Evolutionary conservation across 2,113 vertebrate genomes (phyloP), one percentile per base, ranked within the genome.

Genomic region (Rafetus swinhoei): DNA sequence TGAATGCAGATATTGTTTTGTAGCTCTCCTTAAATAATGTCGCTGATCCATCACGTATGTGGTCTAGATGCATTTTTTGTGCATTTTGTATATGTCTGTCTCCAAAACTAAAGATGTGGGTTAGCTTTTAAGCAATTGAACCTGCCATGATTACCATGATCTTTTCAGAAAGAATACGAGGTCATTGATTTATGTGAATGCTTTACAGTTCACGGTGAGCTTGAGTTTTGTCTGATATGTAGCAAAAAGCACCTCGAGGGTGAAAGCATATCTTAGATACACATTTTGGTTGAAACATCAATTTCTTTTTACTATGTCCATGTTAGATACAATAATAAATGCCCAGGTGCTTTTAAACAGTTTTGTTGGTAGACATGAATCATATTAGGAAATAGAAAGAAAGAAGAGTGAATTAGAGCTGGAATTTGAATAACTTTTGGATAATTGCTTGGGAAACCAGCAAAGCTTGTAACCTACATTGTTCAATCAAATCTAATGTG

Each of bases 371-470:
- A 65, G 35, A n/a, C 18, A 76, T 56, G 60, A 93, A 82, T 93
- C 54, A 11, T 1, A 0, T 79, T 90, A 62, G 69, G 69, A 79
- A 91, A 90, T 83, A 85, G 15, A n/a, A 25, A 79, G 84, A 54
- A 11, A 82, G 27, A 82, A 18, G 27, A 81, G 86, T 76, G 72
- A 91, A 81, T 76, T 84, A 50, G 52, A 89, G 32, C 14, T 90
- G 25, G 60, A 84, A 88, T 94, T 90, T 19, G 94, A 84, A 45
- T 91, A 95, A 89, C 81, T 65, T 92, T 92, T 94, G 59, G 77
- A 89, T 96, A 95, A 95, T 95, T 92, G 52, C 57, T 92, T 96
- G 92, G 89, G 92, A 95, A 97, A 79, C 60, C 62, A 92, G 79
- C 29, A 95, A 92, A 92, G 39, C n/a, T 90, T 95, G 85, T 72